These are phyloP conservation scores for Columba livia DNA, from an alignment of 2,113 vertebrate species.

Conservation along the genomic window DNA sequence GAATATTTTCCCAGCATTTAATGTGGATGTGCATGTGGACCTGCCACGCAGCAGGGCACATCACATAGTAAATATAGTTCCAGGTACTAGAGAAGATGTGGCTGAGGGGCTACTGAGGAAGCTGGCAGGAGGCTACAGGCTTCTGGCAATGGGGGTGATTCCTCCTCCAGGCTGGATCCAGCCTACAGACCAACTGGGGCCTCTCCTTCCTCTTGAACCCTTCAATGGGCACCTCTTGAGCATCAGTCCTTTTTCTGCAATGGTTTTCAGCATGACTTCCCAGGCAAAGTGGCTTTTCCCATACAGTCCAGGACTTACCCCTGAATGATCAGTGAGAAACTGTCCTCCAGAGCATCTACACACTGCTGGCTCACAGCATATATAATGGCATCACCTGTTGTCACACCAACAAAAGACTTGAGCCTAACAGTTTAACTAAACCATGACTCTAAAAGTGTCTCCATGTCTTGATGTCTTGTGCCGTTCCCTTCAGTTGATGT, in stretches of 20 bases:
- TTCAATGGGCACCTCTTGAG: neutral
- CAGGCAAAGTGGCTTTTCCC: neutral
- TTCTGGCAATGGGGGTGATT: neutral
- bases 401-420: neutral
- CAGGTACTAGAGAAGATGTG: neutral
- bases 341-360: neutral
- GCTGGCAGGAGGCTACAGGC: neutral
- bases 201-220: neutral
- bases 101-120: neutral
- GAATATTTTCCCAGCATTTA: neutral
- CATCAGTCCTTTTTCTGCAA: neutral
- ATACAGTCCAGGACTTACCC: neutral
- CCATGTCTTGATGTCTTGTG: neutral
- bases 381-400: neutral
- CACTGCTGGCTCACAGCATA: neutral
- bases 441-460: neutral
- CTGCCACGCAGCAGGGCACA: accelerated
- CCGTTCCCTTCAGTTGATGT: neutral
- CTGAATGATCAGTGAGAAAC: neutral
- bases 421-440: neutral
- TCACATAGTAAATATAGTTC: neutral
- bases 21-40: neutral
- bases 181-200: neutral
- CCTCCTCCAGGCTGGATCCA: neutral
- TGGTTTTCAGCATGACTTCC: neutral